Conservation (phyloP, 2,888 invertebrate species). For the Germaria angustata region DNA sequence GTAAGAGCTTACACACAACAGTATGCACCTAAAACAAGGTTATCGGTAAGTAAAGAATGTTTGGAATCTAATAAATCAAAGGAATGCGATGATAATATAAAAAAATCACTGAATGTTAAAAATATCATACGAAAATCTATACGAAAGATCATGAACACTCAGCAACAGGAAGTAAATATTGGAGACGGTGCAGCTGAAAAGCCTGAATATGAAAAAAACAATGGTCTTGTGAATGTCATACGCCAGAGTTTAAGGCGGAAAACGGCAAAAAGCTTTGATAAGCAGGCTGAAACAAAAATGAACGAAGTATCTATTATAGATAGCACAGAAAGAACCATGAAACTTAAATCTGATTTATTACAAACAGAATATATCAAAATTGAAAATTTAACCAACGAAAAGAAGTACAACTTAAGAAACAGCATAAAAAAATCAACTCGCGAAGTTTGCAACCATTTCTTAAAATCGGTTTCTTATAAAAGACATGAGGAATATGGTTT, state of each 20-base stretch:
- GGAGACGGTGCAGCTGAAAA: conserved; percentile 41
- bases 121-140: conserved; percentile 78
- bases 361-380: conserved; percentile 74
- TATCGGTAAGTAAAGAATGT: conserved; percentile 71
- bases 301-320: conserved; percentile 77
- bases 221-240: conserved; percentile 70
- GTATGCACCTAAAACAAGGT: conserved; percentile 21
- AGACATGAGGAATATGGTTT: conserved; percentile 77
- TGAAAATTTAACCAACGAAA: conserved; percentile 74
- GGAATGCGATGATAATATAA: conserved; percentile 63
- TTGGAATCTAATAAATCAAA: conserved; percentile 70
- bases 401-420: conserved; percentile 75
- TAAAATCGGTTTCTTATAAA: conserved; percentile 77
- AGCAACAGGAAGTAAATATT: conserved; percentile 4
- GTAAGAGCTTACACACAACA: conserved; percentile 77
- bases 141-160: conserved; percentile 71
- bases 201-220: conserved; percentile 14
- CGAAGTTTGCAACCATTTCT: conserved; percentile 77
- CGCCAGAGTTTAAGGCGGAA: conserved; percentile 78
- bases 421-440: conserved; percentile 77
- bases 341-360: conserved; percentile 72
- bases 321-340: conserved; percentile 75
- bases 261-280: conserved; percentile 54
- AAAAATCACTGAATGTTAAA: conserved; percentile 70
- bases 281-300: conserved; percentile 9